Conservation (phyloP, 2,797 vertebrate species). For the Lagodon rhomboides region DNA sequence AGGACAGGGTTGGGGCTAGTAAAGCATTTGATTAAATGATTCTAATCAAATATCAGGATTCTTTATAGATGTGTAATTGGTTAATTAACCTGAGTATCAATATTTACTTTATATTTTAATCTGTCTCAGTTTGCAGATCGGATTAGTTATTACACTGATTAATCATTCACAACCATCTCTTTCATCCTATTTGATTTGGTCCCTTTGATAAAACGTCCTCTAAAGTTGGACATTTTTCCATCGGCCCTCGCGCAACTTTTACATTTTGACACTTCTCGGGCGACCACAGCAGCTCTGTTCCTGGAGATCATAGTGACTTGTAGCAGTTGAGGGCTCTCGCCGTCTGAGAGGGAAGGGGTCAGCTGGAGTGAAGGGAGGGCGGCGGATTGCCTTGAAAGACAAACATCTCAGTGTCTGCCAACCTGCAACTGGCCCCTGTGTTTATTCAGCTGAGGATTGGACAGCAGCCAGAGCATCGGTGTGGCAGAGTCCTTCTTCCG, state of each 20-base stretch:
- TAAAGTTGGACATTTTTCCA: slow-evolving; percentile 29
- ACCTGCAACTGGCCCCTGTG: slow-evolving; percentile 88
- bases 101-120: slow-evolving; percentile 65
- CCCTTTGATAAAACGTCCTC: slow-evolving; percentile 54
- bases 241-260: slow-evolving; percentile 15
- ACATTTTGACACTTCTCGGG: slow-evolving; percentile 42
- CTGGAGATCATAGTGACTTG: slow-evolving; percentile 37
- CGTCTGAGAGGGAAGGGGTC: slow-evolving; percentile 58
- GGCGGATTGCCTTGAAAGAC: slow-evolving; percentile 77
- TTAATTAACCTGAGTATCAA: slow-evolving; percentile 66
- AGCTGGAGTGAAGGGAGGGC: slow-evolving; percentile 59
- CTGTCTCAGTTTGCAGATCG: slow-evolving; percentile 52
- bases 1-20: slow-evolving; percentile 1
- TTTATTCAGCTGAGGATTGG: slow-evolving; percentile 93
- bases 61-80: slow-evolving; percentile 55
- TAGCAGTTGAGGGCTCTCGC: slow-evolving; percentile 47
- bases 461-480: slow-evolving; percentile 89
- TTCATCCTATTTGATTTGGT: slow-evolving; percentile 54
- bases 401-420: slow-evolving; percentile 84
- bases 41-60: slow-evolving; percentile 65
- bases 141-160: slow-evolving; percentile 61
- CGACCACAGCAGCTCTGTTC: slow-evolving; percentile 24
- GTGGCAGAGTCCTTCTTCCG: slow-evolving; percentile 82
- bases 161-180: slow-evolving; percentile 50
- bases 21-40: slow-evolving; percentile 38